Conservation (phyloP, 1,140 invertebrate genomes). For the Leptinotarsa undecemlineata region DNA sequence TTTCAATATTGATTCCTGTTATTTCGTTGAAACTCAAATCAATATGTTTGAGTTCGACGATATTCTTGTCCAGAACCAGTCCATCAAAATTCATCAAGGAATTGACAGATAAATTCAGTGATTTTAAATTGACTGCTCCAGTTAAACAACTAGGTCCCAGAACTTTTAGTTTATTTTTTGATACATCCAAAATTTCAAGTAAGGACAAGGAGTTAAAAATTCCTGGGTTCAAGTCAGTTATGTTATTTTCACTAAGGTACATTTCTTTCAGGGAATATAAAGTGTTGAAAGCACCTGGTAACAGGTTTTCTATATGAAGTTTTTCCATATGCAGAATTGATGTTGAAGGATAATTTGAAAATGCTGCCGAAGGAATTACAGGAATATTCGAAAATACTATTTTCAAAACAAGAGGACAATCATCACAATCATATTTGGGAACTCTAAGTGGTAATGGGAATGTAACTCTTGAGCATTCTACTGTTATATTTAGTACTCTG, state of each 20-base stretch:
- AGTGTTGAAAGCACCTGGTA: not conserved
- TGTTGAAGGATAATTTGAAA: not conserved
- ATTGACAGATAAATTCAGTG: not conserved
- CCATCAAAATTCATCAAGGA: not conserved
- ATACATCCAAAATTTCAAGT: not conserved
- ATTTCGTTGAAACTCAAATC: conserved; percentile 15
- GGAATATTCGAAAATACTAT: not conserved
- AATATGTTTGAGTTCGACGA: not conserved
- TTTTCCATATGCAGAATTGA: not conserved
- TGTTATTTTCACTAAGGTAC: not conserved
- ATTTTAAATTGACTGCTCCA: not conserved
- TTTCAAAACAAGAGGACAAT: not conserved
- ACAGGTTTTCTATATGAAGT: not conserved
- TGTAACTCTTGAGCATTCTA: not conserved
- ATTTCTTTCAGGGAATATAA: not conserved
- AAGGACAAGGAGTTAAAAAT: not conserved
- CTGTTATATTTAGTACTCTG: not conserved
- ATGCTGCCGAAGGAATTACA: not conserved
- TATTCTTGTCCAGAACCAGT: not conserved
- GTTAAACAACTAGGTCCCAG: not conserved
- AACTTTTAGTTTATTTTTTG: not conserved
- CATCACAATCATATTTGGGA: not conserved
- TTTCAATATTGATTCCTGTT: not conserved
- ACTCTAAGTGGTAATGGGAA: not conserved
- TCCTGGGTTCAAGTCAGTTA: not conserved